These are phyloP conservation scores for Oedothorax gibbosus DNA, from an alignment of 1,140 invertebrate species.

Conservation along the genomic window DNA sequence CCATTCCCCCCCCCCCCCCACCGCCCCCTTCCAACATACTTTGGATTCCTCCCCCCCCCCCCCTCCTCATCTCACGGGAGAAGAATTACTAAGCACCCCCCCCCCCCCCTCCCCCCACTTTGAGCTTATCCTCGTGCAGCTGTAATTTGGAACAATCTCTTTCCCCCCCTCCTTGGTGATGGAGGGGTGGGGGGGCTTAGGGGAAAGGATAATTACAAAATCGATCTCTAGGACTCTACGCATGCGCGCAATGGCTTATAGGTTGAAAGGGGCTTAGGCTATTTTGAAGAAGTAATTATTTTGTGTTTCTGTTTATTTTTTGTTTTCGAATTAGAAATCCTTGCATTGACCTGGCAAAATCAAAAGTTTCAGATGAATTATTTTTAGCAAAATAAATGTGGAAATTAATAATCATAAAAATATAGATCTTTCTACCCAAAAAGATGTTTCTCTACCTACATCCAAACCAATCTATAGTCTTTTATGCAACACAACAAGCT, in stretches of 20 bases:
- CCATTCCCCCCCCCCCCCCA: neutral
- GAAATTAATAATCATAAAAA: too few species aligned
- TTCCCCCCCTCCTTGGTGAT: too few species aligned
- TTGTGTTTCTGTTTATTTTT: too few species aligned
- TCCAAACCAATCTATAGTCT: too few species aligned
- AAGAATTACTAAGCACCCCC: slow-evolving; percentile 34
- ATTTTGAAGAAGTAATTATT: too few species aligned
- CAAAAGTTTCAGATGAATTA: too few species aligned
- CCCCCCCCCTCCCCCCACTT: neutral
- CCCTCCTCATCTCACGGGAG: slow-evolving; percentile 26
- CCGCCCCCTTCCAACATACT: neutral
- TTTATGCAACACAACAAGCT: too few species aligned
- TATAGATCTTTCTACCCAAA: too few species aligned
- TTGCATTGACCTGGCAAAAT: too few species aligned
- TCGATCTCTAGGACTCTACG: slow-evolving; percentile 20
- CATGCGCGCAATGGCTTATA: slow-evolving; percentile 20
- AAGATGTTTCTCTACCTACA: too few species aligned
- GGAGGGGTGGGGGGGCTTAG: neutral
- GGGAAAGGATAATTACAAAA: slow-evolving; percentile 55
- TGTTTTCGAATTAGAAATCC: too few species aligned
- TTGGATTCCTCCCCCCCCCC: slow-evolving; percentile 21
- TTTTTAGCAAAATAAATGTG: too few species aligned
- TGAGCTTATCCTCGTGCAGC: slow-evolving; percentile 28
- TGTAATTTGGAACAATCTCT: slow-evolving; percentile 59
- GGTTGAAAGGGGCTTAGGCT: slow-evolving; percentile 7